A percentile compares a stretch with the other conserved stretches of the same genome.
Evolutionary conservation across 2,797 vertebrate species (phyloP).

Genomic region (Craterocephalus amniculus): DNA sequence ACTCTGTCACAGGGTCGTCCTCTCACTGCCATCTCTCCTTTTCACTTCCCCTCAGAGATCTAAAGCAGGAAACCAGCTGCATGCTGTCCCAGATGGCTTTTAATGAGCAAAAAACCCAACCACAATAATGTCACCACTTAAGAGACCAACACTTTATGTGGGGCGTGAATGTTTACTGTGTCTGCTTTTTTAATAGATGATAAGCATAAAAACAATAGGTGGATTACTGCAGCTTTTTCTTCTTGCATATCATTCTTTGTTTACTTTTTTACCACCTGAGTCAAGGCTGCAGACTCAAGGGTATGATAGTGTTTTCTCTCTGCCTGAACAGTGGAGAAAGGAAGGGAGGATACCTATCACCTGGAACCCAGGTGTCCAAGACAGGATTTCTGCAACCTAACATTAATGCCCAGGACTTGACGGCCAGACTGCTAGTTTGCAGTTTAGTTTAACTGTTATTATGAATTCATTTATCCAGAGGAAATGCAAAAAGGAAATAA

Average conservation of each 20-base stretch:
- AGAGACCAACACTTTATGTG: neutral
- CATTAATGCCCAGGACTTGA: constrained; percentile 54
- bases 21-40: neutral
- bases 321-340: constrained; percentile 5
- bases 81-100: neutral
- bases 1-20: neutral
- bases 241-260: neutral
- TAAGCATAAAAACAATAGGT: neutral
- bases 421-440: constrained; percentile 71
- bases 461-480: neutral
- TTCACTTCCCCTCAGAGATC: neutral
- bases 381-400: constrained; percentile 7
- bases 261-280: constrained; percentile 1
- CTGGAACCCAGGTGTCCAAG: constrained; percentile 9
- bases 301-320: constrained; percentile 13
- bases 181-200: neutral
- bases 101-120: constrained; percentile 9
- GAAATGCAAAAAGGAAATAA: neutral
- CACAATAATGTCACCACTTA: neutral
- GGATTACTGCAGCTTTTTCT: neutral
- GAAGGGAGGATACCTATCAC: constrained; percentile 47
- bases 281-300: neutral
- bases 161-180: neutral
- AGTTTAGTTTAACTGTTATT: neutral
- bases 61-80: neutral